phyloP scores from a whole-genome alignment of 1,140 invertebrate species.

The Physella acuta region DNA sequence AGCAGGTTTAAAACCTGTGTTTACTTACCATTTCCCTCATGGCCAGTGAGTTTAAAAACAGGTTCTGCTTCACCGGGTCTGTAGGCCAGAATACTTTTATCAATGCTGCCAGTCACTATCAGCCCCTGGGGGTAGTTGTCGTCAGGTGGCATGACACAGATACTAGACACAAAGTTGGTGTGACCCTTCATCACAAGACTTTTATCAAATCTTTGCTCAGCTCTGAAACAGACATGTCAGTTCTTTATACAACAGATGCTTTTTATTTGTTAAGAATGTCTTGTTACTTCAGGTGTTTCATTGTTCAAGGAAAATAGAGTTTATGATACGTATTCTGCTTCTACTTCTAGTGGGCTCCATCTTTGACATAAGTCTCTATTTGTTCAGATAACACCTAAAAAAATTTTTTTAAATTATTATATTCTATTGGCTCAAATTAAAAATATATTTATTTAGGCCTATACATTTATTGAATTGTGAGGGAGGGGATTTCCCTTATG shows the following conservation, averaged over 20 bases:
- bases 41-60: conserved; percentile 71
- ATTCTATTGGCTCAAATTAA: too few species aligned
- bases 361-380: too few species aligned
- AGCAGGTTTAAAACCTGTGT: too few species aligned
- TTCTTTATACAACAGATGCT: background rate
- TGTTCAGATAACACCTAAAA: too few species aligned
- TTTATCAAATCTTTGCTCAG: conserved; percentile 62
- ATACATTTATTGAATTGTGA: too few species aligned
- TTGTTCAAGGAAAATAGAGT: too few species aligned
- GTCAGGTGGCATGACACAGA: conserved; percentile 74
- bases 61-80: conserved; percentile 64
- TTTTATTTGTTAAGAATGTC: background rate
- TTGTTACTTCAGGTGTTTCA: conserved; percentile 1
- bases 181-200: conserved; percentile 76
- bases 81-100: conserved; percentile 80
- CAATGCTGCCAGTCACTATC: conserved; percentile 86
- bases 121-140: conserved; percentile 73
- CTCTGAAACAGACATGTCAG: conserved; percentile 55
- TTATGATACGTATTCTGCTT: too few species aligned
- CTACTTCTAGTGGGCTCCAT: too few species aligned
- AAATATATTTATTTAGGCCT: too few species aligned
- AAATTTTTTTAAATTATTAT: too few species aligned
- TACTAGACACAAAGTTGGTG: conserved; percentile 80
- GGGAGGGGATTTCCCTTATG: too few species aligned
- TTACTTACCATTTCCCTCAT: conserved; percentile 76